Evolutionary conservation across 2,113 vertebrate genomes (phyloP).

Genomic region (Galbula dea): DNA sequence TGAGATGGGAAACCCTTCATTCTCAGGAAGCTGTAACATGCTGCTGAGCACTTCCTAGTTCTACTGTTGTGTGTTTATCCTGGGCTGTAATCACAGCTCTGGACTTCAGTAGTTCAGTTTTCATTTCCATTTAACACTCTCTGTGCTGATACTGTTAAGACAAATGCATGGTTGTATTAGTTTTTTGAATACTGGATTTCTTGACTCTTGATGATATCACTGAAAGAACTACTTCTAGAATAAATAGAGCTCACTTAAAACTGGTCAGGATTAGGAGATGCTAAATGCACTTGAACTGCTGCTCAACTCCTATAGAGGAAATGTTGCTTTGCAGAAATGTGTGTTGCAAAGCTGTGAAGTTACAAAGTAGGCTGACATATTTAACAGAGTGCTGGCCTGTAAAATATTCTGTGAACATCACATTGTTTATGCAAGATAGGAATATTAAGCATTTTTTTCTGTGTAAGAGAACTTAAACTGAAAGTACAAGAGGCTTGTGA

Average conservation of each 20-base stretch:
- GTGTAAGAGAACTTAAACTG: background rate
- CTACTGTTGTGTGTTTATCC: background rate
- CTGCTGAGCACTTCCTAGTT: background rate
- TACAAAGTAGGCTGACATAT: background rate
- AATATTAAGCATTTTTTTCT: background rate
- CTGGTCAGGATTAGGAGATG: background rate
- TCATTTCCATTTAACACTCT: background rate
- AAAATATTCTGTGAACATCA: background rate
- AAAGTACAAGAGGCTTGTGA: background rate
- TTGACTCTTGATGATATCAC: background rate
- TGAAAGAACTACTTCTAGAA: background rate
- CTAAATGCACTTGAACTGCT: background rate
- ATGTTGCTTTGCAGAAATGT: background rate
- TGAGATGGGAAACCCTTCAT: background rate
- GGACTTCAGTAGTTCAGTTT: background rate
- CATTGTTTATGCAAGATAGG: background rate
- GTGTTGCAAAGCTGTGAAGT: background rate
- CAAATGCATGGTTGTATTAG: accelerated
- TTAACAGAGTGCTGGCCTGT: background rate
- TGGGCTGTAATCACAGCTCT: background rate
- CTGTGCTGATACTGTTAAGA: background rate
- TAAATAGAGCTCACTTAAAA: background rate
- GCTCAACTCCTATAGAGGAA: accelerated
- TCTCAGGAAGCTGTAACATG: background rate
- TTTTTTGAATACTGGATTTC: background rate